Percentiles rank a stretch among this genome's conserved stretches.
Conservation (phyloP, 2,113 vertebrate genomes). For the Myrmecobius fasciatus region DNA sequence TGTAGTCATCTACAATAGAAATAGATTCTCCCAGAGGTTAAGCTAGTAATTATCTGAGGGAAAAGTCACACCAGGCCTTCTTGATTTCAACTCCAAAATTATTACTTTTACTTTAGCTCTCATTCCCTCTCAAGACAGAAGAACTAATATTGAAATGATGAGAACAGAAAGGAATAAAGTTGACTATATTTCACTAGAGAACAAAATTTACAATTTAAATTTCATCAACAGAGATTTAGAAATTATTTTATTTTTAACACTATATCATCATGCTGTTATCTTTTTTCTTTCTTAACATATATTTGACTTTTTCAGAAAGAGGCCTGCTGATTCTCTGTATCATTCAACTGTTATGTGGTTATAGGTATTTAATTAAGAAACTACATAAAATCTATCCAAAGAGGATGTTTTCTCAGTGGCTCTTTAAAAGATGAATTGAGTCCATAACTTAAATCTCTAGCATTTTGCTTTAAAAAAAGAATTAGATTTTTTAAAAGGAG, state of each 20-base stretch:
- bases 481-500: too few species aligned
- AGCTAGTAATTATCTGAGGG: neutral
- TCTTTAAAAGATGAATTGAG: neutral
- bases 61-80: neutral
- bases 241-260: neutral
- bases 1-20: neutral
- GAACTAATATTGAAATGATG: neutral
- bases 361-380: slow-evolving; percentile 22
- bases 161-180: neutral
- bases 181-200: neutral
- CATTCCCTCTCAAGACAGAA: neutral
- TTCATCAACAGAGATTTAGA: neutral
- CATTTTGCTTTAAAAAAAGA: neutral
- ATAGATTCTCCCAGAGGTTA: neutral
- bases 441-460: neutral
- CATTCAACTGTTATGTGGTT: neutral
- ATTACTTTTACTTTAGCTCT: neutral
- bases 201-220: neutral
- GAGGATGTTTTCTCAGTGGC: slow-evolving; percentile 6
- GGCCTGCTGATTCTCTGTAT: neutral
- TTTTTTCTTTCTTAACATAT: slow-evolving; percentile 9
- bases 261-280: neutral
- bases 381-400: neutral
- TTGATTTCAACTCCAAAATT: neutral
- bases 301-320: neutral